Conservation (phyloP, 2,797 vertebrate genomes). For the Catharus ustulatus region DNA sequence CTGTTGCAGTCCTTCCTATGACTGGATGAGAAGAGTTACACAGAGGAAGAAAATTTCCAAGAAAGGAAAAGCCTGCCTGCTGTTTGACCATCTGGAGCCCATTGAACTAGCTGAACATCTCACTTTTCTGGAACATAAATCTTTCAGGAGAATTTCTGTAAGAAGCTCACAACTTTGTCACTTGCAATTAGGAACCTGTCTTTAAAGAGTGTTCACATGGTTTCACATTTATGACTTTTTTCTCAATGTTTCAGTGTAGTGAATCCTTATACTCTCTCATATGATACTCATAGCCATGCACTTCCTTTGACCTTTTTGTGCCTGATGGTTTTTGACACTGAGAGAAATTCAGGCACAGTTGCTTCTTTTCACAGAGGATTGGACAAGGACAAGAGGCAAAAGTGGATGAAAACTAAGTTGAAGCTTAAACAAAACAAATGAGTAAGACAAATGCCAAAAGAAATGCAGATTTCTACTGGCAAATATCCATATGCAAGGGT, state of each 20-base stretch:
- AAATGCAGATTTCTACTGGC: not conserved
- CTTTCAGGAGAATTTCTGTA: conserved; percentile 94
- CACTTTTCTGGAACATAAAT: conserved; percentile 97
- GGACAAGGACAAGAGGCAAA: not conserved
- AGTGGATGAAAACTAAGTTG: not conserved
- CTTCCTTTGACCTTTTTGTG: not conserved
- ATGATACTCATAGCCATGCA: not conserved
- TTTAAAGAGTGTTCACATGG: not conserved
- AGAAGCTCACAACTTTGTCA: conserved; percentile 62
- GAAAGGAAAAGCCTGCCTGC: conserved; percentile 94
- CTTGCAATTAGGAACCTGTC: not conserved
- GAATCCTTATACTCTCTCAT: not conserved
- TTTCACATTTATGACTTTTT: not conserved
- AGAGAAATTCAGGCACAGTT: not conserved
- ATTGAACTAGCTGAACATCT: conserved; percentile 96
- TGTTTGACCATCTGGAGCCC: conserved; percentile 96
- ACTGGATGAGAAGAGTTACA: conserved; percentile 98
- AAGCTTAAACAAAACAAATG: not conserved
- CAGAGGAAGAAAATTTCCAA: conserved; percentile 93
- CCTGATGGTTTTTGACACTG: not conserved
- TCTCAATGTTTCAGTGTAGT: not conserved
- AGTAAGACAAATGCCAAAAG: not conserved
- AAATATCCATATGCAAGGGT: not conserved
- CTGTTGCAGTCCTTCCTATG: conserved; percentile 89
- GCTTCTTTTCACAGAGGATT: not conserved